Evolutionary conservation across 2,797 vertebrate genomes (phyloP).

Genomic region (Pangasius larnaudii): DNA sequence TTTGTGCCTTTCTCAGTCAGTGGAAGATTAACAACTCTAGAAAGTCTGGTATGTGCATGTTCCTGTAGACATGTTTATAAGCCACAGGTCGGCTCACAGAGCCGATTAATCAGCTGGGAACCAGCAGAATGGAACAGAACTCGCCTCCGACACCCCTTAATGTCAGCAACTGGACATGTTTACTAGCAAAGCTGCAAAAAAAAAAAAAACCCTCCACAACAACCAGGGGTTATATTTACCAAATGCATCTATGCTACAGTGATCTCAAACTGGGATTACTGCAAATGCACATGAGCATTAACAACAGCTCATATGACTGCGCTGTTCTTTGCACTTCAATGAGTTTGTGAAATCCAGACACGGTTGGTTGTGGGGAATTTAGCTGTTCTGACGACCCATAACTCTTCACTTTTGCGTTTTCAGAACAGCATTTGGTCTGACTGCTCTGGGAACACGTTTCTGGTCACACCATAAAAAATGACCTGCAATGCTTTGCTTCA

Average conservation of each 20-base stretch:
- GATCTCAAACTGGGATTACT: background rate
- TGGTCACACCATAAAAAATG: background rate
- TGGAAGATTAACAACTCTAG: conserved; percentile 1
- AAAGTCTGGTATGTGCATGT: conserved; percentile 11
- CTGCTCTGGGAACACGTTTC: conserved; percentile 15
- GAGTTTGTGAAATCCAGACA: conserved; percentile 31
- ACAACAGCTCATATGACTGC: conserved; percentile 1
- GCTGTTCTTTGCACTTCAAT: conserved; percentile 21
- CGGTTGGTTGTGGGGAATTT: conserved; percentile 11
- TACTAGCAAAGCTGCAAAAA: background rate
- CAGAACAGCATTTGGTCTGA: background rate
- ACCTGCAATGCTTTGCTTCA: conserved; percentile 28
- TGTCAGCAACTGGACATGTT: conserved; percentile 19
- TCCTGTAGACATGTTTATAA: conserved; percentile 21
- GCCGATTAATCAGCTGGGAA: conserved; percentile 36
- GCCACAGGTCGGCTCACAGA: conserved; percentile 11
- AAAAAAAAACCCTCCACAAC: background rate
- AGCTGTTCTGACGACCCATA: conserved; percentile 2
- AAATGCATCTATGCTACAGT: conserved; percentile 6
- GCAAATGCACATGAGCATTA: background rate
- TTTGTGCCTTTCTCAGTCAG: background rate
- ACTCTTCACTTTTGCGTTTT: background rate
- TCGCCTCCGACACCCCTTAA: background rate
- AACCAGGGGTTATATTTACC: background rate
- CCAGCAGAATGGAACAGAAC: conserved; percentile 11